Evolutionary conservation across 2,113 vertebrate genomes (phyloP).

Genomic region (Ceyx margarethae): DNA sequence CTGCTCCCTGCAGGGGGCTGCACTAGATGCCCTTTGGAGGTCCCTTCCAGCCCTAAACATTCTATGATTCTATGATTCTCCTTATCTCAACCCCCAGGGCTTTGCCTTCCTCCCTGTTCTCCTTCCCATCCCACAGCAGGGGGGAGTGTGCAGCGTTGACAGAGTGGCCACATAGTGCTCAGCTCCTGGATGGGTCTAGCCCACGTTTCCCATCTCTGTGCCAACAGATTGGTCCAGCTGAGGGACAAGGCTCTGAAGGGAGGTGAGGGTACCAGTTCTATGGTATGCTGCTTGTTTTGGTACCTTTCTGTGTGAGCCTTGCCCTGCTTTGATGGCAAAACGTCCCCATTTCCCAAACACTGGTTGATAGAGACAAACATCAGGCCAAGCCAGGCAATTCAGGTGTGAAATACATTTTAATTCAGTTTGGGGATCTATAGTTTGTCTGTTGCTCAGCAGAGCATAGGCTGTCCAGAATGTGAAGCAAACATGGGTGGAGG

Average conservation of each 20-base stretch:
- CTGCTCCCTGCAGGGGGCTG: too few relatives aligned
- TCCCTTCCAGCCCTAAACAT: too few relatives aligned
- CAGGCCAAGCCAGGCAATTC: not conserved
- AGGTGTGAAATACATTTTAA: conserved; percentile 70
- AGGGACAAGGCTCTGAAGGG: not conserved
- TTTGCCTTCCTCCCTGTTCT: too few relatives aligned
- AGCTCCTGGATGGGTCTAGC: too few relatives aligned
- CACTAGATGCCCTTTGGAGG: too few relatives aligned
- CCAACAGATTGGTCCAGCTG: not conserved
- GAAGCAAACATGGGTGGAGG: conserved; percentile 31
- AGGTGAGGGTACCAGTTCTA: not conserved
- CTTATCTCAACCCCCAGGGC: too few relatives aligned
- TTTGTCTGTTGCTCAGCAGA: conserved; percentile 52
- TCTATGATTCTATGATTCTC: too few relatives aligned
- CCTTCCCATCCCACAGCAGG: too few relatives aligned
- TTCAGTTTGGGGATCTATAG: conserved; percentile 51
- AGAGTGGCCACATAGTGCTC: too few relatives aligned
- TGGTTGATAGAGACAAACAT: not conserved
- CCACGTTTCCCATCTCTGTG: not conserved
- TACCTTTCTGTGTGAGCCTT: not conserved
- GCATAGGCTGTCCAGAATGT: conserved; percentile 25
- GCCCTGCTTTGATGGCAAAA: not conserved
- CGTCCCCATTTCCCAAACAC: not conserved
- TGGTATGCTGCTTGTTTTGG: not conserved
- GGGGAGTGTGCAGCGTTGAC: too few relatives aligned